Evolutionary conservation across 2,113 vertebrate species (phyloP), one percentile per base, ranked within the genome.

Genomic region (Phrynocephalus versicolor): DNA sequence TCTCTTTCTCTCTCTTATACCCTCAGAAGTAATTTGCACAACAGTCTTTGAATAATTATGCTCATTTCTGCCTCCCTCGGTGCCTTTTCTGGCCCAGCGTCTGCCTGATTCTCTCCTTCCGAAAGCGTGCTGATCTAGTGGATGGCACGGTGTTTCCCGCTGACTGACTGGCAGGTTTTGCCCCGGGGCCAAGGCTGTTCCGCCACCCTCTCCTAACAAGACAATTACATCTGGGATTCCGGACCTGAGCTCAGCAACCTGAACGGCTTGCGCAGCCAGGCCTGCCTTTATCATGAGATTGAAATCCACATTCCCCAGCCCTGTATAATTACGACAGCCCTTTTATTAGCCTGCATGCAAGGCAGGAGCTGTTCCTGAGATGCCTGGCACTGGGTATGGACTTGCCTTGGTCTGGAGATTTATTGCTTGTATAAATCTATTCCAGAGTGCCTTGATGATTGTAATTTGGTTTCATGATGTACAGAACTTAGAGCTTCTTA

Each of bases 381-480:
- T 23, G 33, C 39, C 41, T 75, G 73, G 62, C 35, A 72, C 37
- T n/a, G 81, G 37, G 55, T 19, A 30, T 18, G 9, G 45, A 51
- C 55, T 60, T 25, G 33, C 65, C 69, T 60, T 37, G 51, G 69
- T 30, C 81, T 39, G 69, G 58, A 72, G 81, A 60, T 57, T 72
- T 58, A 77, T 58, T 78, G 73, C 83, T 51, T 16, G 13, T 77
- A 21, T 58, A 15, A 12, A 25, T 78, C 83, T 57, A 27, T 84
- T 78, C 74, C 74, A 39, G n/a, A 37, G 64, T 57, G 45, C 62
- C 62, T 79, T 58, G 73, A 69, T 65, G 45, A 65, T 51, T 84
- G 60, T 76, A 25, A 76, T 84, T 78, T 84, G 33, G 9, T 57
- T 57, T 78, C 45, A 55, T 57, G 45, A 58, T 84, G 33, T 78